Base-by-base conservation (phyloP, 1,140 invertebrate species). In the Euglossa dilemma region DNA sequence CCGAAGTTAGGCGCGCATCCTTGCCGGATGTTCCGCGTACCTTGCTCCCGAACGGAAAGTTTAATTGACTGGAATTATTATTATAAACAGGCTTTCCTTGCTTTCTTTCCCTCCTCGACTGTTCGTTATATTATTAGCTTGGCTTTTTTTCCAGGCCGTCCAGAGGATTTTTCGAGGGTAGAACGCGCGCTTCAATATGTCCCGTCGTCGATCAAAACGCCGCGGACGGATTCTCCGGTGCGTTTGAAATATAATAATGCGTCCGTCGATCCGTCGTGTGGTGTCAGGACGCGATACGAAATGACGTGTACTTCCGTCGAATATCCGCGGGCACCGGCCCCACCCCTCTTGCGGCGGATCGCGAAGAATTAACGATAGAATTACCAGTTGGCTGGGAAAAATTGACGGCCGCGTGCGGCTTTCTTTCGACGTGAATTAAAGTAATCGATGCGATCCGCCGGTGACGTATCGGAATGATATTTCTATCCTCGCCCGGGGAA, bases 211-310 rank as follows among this genome's bases (percentile, higher is more conserved):
- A 88, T 88, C 85, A 83, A n/a, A 86, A 87, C 80, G 70, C 59
- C 85, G 59, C 25, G 75, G 75, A 85, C 28, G 77, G 83, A 63
- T 85, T 79, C 83, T 80, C n/a, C n/a, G 85, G 79, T 88, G 86
- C 78, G 67, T 88, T 88, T 76, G 76, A 88, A 80, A 88, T 88
- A 90, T 85, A 87, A 87, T 83, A 89, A 89, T 80, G 63, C 83
- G 64, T 84, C 70, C 70, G 79, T 79, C 79, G 64, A 88, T 76
- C 66, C 72, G 61, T 77, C 86, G 75, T 76, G 66, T 76, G 76
- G 76, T 57, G 85, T 84, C 86, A 80, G 50, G 80, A 61, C 43
- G 64, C 75, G 54, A 76, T 86, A n/a, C 75, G 80, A 81, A 81
- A 81, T 75, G 80, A 75, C 72, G 71, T 81, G 75, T 67, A 81